These are phyloP conservation scores for Cremastobaeus sp. DNA, from an alignment of 2,888 invertebrate genomes.

Conservation along the genomic window DNA sequence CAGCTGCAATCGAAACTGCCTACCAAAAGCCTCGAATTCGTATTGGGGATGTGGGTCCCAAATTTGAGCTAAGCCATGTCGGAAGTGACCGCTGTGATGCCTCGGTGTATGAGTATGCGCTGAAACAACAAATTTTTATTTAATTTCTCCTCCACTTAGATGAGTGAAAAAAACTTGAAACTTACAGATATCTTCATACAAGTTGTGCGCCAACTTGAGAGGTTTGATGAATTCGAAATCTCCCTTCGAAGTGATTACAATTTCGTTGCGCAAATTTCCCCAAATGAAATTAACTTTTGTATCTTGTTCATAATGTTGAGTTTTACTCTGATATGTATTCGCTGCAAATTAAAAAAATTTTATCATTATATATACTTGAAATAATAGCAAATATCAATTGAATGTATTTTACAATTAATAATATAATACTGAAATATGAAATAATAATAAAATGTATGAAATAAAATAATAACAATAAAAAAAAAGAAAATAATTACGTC, in stretches of 20 bases:
- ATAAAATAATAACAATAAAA: no score
- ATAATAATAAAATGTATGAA: no score
- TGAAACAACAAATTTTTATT: no score
- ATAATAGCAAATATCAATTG: no score
- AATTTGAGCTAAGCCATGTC: slow-evolving; percentile 81
- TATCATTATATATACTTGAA: no score
- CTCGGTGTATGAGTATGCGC: slow-evolving; percentile 58
- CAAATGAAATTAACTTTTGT: slow-evolving; percentile 31
- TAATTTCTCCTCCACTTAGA: no score
- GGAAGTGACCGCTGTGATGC: slow-evolving; percentile 84
- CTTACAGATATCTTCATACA: slow-evolving; percentile 79
- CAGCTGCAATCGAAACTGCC: slow-evolving; percentile 79
- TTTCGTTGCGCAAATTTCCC: slow-evolving; percentile 58
- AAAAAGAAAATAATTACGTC: no score
- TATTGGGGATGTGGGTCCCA: slow-evolving; percentile 88
- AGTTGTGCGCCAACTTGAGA: slow-evolving; percentile 80
- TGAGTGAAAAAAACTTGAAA: slow-evolving; percentile 36
- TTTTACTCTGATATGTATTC: slow-evolving; percentile 1
- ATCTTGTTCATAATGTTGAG: slow-evolving; percentile 14
- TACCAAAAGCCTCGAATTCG: slow-evolving; percentile 83
- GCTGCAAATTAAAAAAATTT: slow-evolving; percentile 11
- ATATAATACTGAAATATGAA: no score
- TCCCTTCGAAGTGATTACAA: slow-evolving; percentile 61
- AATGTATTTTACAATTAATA: no score
- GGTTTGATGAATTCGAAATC: slow-evolving; percentile 81